phyloP scores from a whole-genome alignment of 1,140 invertebrate species.

The Periplaneta americana region DNA sequence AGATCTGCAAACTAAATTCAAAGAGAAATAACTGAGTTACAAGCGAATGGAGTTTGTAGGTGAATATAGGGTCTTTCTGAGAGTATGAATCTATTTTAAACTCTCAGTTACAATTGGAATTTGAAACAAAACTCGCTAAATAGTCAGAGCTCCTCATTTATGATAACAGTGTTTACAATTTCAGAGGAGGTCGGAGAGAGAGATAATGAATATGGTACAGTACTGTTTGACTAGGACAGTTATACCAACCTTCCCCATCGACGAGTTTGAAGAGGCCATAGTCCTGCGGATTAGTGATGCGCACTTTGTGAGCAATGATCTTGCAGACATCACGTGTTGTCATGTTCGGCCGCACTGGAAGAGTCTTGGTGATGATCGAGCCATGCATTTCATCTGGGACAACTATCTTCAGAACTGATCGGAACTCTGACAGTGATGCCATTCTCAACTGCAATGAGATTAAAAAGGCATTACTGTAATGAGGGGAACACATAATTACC shows the following conservation, averaged over 20 bases:
- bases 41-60: no score
- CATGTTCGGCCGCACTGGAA: conserved; percentile 87
- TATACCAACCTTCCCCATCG: conserved; percentile 73
- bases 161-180: no score
- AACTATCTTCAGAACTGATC: conserved; percentile 78
- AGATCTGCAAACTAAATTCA: no score
- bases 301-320: conserved; percentile 86
- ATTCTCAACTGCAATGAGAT: conserved; percentile 33
- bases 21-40: no score
- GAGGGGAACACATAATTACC: background rate
- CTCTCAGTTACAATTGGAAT: no score
- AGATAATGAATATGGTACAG: no score
- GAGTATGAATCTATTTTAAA: no score
- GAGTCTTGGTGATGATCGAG: conserved; percentile 81
- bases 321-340: conserved; percentile 87
- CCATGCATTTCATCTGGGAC: conserved; percentile 90
- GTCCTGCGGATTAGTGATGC: conserved; percentile 93
- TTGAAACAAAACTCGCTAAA: no score
- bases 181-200: no score
- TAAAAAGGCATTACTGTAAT: background rate
- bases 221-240: no score
- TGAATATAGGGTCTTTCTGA: no score
- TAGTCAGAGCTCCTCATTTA: no score
- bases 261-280: conserved; percentile 90
- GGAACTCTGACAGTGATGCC: conserved; percentile 49